These are phyloP conservation scores for Harpegnathos saltator DNA, from an alignment of 1,140 invertebrate species.

Conservation along the genomic window DNA sequence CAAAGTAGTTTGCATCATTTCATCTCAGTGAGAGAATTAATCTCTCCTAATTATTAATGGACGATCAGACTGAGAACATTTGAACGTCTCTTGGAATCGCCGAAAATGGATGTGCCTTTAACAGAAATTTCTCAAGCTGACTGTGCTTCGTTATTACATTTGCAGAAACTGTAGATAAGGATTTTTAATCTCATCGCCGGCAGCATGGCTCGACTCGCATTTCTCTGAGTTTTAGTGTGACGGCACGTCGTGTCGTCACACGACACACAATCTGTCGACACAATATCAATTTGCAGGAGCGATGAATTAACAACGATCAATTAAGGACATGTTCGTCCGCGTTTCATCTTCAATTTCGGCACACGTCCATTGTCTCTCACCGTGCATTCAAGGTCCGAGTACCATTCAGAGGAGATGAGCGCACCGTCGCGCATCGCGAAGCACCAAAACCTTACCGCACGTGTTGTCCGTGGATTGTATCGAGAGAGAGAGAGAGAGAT, in stretches of 20 bases:
- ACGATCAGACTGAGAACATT: too few relatives aligned
- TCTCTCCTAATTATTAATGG: too few relatives aligned
- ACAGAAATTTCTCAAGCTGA: background rate
- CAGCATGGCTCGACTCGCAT: background rate
- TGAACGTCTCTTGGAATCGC: background rate
- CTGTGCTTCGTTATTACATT: background rate
- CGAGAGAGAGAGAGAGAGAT: too few relatives aligned
- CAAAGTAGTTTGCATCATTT: too few relatives aligned
- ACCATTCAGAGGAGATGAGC: slow-evolving; percentile 28
- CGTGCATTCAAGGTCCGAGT: slow-evolving; percentile 32
- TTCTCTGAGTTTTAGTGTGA: background rate
- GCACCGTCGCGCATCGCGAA: slow-evolving; percentile 10
- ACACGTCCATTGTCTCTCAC: slow-evolving; percentile 18
- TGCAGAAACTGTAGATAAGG: background rate
- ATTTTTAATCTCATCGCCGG: too few relatives aligned
- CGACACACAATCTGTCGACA: background rate
- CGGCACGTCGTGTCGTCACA: too few relatives aligned
- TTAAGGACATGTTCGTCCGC: background rate
- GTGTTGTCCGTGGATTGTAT: slow-evolving; percentile 18
- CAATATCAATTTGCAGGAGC: background rate
- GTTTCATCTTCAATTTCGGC: slow-evolving; percentile 42
- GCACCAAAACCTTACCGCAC: slow-evolving; percentile 22
- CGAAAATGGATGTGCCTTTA: background rate
- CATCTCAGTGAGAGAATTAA: too few relatives aligned
- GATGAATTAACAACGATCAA: background rate